A percentile compares a stretch with the other conserved stretches of the same genome.
Evolutionary conservation across 2,797 vertebrate species (phyloP).

Genomic region (Gambelia wislizenii): DNA sequence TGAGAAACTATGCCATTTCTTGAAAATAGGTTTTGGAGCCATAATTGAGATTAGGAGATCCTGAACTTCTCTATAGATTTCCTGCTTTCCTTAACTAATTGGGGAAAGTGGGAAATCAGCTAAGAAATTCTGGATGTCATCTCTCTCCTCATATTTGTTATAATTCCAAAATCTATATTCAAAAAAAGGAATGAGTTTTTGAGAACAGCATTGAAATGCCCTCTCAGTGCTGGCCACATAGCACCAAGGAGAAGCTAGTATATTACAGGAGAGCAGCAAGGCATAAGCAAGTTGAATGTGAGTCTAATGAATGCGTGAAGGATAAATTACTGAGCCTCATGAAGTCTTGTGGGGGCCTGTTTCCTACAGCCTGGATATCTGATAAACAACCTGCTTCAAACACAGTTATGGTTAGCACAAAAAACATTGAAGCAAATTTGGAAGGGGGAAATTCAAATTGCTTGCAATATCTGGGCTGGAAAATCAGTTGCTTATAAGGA

Average conservation of each 20-base stretch:
- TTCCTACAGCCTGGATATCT: slow-evolving; percentile 42
- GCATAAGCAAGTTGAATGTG: neutral
- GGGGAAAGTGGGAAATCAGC: slow-evolving; percentile 21
- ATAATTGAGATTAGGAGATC: neutral
- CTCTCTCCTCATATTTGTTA: neutral
- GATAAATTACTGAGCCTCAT: slow-evolving; percentile 39
- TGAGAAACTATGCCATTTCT: neutral
- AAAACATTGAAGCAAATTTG: neutral
- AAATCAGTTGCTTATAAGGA: neutral
- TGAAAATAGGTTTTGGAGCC: neutral
- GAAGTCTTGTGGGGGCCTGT: neutral
- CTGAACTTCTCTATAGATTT: slow-evolving; percentile 6
- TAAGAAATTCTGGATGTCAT: neutral
- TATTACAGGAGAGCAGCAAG: slow-evolving; percentile 2
- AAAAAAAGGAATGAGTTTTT: slow-evolving; percentile 10
- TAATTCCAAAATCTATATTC: slow-evolving; percentile 30
- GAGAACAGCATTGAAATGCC: neutral
- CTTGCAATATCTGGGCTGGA: neutral
- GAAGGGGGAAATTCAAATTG: neutral
- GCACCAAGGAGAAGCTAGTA: neutral
- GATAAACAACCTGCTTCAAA: slow-evolving; percentile 47
- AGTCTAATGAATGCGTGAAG: slow-evolving; percentile 38
- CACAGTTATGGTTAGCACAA: slow-evolving; percentile 60
- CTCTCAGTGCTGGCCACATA: neutral
- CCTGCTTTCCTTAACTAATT: neutral